Evolutionary conservation across 2,113 vertebrate species (phyloP).

Genomic region (Hyaena hyaena): DNA sequence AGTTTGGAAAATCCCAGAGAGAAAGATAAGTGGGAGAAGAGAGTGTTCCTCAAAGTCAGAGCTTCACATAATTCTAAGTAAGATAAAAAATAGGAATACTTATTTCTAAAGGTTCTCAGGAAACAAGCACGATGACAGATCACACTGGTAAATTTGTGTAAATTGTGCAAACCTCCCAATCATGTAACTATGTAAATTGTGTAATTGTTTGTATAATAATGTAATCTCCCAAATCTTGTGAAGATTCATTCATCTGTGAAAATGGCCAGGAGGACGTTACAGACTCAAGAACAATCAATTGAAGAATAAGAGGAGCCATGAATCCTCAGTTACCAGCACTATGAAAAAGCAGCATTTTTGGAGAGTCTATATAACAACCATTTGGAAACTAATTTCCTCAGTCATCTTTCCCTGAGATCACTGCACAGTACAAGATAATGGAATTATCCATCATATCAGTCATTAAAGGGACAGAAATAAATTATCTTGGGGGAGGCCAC

Average conservation of each 20-base stretch:
- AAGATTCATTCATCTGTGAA: background rate
- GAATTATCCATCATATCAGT: background rate
- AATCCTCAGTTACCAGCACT: too few relatives aligned
- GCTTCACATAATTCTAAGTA: background rate
- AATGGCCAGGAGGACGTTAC: background rate
- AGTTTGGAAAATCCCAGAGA: background rate
- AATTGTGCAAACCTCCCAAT: background rate
- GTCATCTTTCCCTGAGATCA: conserved; percentile 2
- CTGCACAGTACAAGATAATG: background rate
- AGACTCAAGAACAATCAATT: background rate
- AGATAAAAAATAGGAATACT: background rate
- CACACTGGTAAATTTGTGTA: background rate
- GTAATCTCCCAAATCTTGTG: background rate
- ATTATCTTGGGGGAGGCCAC: background rate
- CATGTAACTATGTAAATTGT: background rate
- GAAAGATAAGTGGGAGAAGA: background rate
- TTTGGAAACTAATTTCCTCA: conserved; percentile 25
- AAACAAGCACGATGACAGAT: background rate
- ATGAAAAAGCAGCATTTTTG: background rate
- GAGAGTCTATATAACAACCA: background rate
- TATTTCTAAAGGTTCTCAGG: background rate
- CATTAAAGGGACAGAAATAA: conserved; percentile 17
- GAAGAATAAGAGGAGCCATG: background rate
- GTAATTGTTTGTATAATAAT: background rate
- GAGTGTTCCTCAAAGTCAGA: background rate